Conservation (phyloP, 2,888 invertebrate species). For the Mythimna loreyi region DNA sequence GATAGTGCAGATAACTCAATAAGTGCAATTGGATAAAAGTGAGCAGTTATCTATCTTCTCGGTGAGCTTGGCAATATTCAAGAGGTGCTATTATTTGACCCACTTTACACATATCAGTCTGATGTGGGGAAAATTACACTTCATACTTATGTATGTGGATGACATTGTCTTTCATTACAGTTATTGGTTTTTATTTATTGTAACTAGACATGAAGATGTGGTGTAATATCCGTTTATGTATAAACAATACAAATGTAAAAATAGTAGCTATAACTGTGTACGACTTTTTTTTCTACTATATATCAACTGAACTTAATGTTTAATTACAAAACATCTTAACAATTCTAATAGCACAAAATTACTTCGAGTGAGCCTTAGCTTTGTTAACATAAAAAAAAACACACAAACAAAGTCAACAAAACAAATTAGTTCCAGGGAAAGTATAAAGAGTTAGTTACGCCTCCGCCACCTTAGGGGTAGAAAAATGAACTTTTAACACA, state of each 20-base stretch:
- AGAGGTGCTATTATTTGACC: conserved; percentile 75
- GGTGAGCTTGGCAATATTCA: conserved; percentile 61
- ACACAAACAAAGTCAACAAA: conserved; percentile 30
- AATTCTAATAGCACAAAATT: conserved; percentile 2
- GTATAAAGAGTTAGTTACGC: conserved; percentile 35
- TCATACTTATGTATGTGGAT: background rate
- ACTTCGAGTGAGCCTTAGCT: background rate
- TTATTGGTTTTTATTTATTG: conserved; percentile 12
- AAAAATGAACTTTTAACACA: conserved; percentile 49
- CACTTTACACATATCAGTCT: conserved; percentile 64
- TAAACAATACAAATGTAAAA: background rate
- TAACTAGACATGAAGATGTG: background rate
- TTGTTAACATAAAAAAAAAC: conserved; percentile 12
- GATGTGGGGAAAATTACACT: conserved; percentile 39
- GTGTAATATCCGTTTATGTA: background rate
- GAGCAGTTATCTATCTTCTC: conserved; percentile 65
- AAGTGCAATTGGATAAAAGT: conserved; percentile 69
- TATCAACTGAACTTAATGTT: background rate
- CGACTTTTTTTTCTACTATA: no score
- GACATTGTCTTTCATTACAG: background rate
- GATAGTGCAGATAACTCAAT: conserved; percentile 62
- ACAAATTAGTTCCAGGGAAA: conserved; percentile 47
- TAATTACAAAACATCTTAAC: background rate
- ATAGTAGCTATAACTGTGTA: no score
- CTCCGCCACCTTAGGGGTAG: conserved; percentile 20